Evolutionary conservation across 2,113 vertebrate genomes (phyloP).

Genomic region (Actenoides hombroni): DNA sequence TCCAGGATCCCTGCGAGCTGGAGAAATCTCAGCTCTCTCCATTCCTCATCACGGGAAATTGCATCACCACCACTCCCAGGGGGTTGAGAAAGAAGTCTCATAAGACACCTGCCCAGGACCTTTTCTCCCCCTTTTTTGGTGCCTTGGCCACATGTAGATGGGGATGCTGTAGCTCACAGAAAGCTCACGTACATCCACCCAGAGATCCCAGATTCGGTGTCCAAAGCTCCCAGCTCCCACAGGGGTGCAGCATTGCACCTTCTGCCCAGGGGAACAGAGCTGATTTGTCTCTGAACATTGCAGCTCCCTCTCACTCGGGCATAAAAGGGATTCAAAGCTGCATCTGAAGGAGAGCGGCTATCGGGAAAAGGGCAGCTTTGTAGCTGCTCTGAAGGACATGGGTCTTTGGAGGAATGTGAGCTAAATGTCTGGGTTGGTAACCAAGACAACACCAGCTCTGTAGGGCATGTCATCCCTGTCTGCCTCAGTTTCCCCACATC

Average conservation of each 20-base stretch:
- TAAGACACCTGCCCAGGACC: not conserved
- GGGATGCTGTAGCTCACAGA: fast-evolving
- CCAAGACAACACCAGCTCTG: fast-evolving
- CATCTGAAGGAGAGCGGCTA: not conserved
- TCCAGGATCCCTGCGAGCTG: not conserved
- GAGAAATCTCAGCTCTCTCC: not conserved
- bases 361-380: not conserved
- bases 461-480: not conserved
- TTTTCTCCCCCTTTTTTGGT: not conserved
- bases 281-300: fast-evolving
- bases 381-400: fast-evolving
- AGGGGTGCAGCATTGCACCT: constrained; percentile 34
- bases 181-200: fast-evolving
- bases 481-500: not conserved
- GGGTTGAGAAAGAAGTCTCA: not conserved
- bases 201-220: not conserved
- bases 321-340: not conserved
- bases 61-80: not conserved
- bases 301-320: fast-evolving
- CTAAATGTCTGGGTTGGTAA: fast-evolving
- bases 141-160: fast-evolving
- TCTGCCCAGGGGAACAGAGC: not conserved
- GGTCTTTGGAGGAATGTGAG: fast-evolving
- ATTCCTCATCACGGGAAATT: not conserved
- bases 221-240: not conserved